Conservation (phyloP, 2,113 vertebrate genomes). For the Callochromis pleurospilus region DNA sequence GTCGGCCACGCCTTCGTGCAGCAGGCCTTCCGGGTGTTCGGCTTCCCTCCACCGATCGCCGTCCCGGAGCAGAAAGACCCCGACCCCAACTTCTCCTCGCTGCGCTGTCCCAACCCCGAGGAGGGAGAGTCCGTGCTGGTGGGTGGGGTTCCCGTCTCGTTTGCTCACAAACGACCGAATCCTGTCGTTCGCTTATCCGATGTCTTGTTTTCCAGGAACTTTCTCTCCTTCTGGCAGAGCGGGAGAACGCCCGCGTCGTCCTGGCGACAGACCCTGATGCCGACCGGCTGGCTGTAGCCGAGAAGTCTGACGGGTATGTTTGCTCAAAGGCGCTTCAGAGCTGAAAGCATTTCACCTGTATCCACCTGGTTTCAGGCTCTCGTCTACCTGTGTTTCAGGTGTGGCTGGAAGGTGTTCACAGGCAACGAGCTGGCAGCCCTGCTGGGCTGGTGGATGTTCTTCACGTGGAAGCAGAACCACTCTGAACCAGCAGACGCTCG, state of each 20-base stretch:
- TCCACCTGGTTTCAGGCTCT: neutral
- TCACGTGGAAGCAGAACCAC: slow-evolving; percentile 77
- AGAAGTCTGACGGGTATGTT: slow-evolving; percentile 75
- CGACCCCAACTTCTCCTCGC: slow-evolving; percentile 88
- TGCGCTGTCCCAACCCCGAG: slow-evolving; percentile 91
- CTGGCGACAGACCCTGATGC: slow-evolving; percentile 94
- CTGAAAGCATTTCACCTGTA: neutral
- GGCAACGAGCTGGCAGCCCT: slow-evolving; percentile 91
- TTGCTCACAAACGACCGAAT: neutral
- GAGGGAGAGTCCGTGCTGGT: slow-evolving; percentile 93
- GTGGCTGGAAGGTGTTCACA: slow-evolving; percentile 87
- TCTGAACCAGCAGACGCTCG: slow-evolving; percentile 61
- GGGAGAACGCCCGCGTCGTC: slow-evolving; percentile 77
- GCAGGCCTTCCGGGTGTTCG: slow-evolving; percentile 82
- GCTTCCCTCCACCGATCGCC: slow-evolving; percentile 84
- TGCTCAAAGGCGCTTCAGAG: neutral
- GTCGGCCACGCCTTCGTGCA: slow-evolving; percentile 88
- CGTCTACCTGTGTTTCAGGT: slow-evolving; percentile 47
- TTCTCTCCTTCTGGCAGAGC: slow-evolving; percentile 84
- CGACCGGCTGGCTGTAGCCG: slow-evolving; percentile 89
- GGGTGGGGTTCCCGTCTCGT: neutral
- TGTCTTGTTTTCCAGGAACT: slow-evolving; percentile 70
- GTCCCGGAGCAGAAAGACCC: slow-evolving; percentile 93
- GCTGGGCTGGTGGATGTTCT: slow-evolving; percentile 96
- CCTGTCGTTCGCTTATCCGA: fast-evolving